These are phyloP conservation scores for Gephyroberyx darwinii DNA, from an alignment of 2,797 vertebrate genomes.

Conservation along the genomic window DNA sequence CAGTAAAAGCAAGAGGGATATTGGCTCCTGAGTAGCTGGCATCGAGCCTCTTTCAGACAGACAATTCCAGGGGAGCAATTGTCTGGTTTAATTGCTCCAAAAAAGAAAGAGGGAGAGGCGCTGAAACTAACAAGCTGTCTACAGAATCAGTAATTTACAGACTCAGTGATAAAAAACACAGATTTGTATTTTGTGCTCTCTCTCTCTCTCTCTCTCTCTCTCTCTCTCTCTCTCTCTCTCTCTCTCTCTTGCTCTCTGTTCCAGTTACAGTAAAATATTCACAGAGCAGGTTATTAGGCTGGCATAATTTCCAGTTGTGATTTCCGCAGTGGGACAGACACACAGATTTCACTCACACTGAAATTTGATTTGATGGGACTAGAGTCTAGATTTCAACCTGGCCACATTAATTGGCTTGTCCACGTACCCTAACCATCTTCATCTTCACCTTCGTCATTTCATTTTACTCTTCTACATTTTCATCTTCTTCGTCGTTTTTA, in stretches of 20 bases:
- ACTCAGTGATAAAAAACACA: constrained; percentile 69
- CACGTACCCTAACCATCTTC: not conserved
- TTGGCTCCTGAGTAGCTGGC: constrained; percentile 76
- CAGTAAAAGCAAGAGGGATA: constrained; percentile 71
- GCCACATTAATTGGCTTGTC: constrained; percentile 46
- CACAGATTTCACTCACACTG: constrained; percentile 55
- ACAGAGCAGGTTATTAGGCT: constrained; percentile 46
- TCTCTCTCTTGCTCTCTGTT: constrained; percentile 20
- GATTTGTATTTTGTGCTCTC: constrained; percentile 49
- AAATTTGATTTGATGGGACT: constrained; percentile 48
- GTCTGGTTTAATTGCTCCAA: constrained; percentile 81
- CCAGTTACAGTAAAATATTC: constrained; percentile 64
- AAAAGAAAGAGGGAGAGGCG: constrained; percentile 73
- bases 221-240: not conserved
- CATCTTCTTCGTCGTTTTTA: not conserved
- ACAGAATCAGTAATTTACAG: constrained; percentile 77
- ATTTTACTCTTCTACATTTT: not conserved
- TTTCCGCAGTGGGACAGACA: constrained; percentile 54
- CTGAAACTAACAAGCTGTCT: constrained; percentile 83
- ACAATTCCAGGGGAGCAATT: constrained; percentile 77
- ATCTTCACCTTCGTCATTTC: not conserved
- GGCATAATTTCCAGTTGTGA: constrained; percentile 54
- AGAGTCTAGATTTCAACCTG: constrained; percentile 14
- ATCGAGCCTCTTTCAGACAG: constrained; percentile 69
- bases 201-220: constrained; percentile 1